phyloP scores from a whole-genome alignment of 2,888 invertebrate genomes.

The Chaitophorus viminalis region DNA sequence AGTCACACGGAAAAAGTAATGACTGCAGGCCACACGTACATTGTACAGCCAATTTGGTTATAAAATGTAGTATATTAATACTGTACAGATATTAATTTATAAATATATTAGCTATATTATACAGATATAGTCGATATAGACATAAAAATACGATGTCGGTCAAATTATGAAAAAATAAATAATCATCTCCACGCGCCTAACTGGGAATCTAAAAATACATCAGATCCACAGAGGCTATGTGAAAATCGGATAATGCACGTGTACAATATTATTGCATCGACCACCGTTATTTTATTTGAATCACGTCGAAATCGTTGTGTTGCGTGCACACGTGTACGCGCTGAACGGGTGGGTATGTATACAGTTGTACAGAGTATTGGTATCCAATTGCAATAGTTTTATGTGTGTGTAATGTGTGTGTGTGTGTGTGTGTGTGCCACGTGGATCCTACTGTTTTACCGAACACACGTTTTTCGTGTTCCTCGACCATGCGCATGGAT shows the following conservation, averaged over 20 bases:
- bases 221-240: not conserved
- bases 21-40: too few relatives aligned
- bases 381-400: not conserved
- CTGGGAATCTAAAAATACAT: too few relatives aligned
- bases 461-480: constrained; percentile 49
- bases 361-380: not conserved
- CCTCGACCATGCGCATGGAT: constrained; percentile 38
- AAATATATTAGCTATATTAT: too few relatives aligned
- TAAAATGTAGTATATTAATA: too few relatives aligned
- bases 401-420: not conserved
- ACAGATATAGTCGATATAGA: too few relatives aligned
- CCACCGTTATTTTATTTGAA: not conserved
- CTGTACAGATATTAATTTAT: too few relatives aligned
- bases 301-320: not conserved
- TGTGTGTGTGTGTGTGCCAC: not conserved
- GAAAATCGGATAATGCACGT: not conserved
- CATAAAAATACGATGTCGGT: too few relatives aligned
- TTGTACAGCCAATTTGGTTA: too few relatives aligned
- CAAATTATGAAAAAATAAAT: too few relatives aligned
- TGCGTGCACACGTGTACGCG: not conserved
- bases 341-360: not conserved
- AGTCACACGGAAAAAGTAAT: too few relatives aligned
- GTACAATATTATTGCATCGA: not conserved
- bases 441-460: constrained; percentile 41
- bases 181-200: too few relatives aligned